These are phyloP conservation scores for Eupithecia insigniata DNA, from an alignment of 2,888 invertebrate species.

Conservation along the genomic window DNA sequence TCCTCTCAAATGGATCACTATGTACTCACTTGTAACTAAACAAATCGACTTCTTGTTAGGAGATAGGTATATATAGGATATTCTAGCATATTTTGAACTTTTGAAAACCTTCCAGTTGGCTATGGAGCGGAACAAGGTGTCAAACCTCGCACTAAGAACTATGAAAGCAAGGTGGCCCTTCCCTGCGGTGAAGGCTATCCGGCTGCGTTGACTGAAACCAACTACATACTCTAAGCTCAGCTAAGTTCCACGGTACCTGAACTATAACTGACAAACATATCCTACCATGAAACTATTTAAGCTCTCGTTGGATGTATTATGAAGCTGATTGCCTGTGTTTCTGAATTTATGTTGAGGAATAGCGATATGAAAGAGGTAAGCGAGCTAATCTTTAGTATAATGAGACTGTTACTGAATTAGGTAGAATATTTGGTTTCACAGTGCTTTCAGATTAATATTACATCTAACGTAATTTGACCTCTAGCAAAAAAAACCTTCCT, in stretches of 20 bases:
- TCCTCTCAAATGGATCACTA: constrained; percentile 1
- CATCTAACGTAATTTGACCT: constrained; percentile 34
- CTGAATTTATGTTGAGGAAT: constrained; percentile 27
- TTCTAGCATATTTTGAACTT: constrained; percentile 54
- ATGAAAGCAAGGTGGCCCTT: constrained; percentile 59
- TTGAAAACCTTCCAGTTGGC: constrained; percentile 72
- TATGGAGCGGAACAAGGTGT: constrained; percentile 59
- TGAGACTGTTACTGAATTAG: constrained; percentile 21
- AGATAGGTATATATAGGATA: constrained; percentile 18
- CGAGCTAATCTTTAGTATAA: constrained; percentile 15
- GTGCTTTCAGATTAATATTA: constrained; percentile 38
- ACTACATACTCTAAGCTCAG: constrained; percentile 58
- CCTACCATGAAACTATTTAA: constrained; percentile 23
- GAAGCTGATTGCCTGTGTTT: constrained; percentile 41
- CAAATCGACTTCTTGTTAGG: constrained; percentile 12
- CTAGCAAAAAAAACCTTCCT: neutral
- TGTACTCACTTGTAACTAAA: neutral
- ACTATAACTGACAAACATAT: constrained; percentile 38
- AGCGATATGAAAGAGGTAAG: constrained; percentile 33
- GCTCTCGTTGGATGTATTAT: constrained; percentile 35
- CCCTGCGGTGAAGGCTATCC: constrained; percentile 61
- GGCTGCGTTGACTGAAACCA: constrained; percentile 63
- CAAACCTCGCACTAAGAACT: constrained; percentile 55
- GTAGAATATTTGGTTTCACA: constrained; percentile 26
- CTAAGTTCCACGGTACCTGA: constrained; percentile 59